A percentile compares a stretch with the other conserved stretches of the same genome.
Evolutionary conservation across 2,113 vertebrate species (phyloP).

Genomic region (Leptobrachium leishanense): DNA sequence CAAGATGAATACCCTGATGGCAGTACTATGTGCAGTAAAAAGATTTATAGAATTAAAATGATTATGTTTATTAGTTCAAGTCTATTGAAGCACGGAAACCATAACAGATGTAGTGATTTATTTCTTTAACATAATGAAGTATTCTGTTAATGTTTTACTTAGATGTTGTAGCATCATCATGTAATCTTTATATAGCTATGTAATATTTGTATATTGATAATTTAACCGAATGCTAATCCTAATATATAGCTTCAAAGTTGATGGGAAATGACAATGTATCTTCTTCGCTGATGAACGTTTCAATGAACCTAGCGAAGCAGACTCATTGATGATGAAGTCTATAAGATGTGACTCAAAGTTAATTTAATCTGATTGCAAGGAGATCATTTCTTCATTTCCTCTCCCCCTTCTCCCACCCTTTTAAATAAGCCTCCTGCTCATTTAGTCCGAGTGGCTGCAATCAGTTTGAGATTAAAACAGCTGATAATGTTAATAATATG

Average conservation of each 20-base stretch:
- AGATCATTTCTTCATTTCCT: conserved; percentile 53
- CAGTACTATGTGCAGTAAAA: no score
- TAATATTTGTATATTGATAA: no score
- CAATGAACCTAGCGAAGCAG: conserved; percentile 38
- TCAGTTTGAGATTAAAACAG: conserved; percentile 70
- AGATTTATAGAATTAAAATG: no score
- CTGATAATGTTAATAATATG: conserved; percentile 81
- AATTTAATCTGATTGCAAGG: conserved; percentile 59
- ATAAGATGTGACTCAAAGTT: conserved; percentile 58
- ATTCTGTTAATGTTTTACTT: no score
- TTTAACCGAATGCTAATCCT: no score
- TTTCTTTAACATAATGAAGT: no score
- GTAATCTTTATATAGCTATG: no score
- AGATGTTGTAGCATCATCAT: no score
- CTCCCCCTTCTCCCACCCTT: conserved; percentile 46
- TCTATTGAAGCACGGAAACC: no score
- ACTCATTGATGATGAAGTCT: conserved; percentile 59
- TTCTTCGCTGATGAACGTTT: conserved; percentile 10
- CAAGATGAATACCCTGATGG: no score
- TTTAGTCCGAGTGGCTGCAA: conserved; percentile 74
- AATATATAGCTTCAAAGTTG: not conserved
- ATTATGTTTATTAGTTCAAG: no score
- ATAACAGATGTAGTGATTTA: no score
- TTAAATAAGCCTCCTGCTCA: conserved; percentile 75
- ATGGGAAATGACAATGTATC: conserved; percentile 26